phyloP scores from a whole-genome alignment of 2,888 invertebrate species.

The Xylota segnis region DNA sequence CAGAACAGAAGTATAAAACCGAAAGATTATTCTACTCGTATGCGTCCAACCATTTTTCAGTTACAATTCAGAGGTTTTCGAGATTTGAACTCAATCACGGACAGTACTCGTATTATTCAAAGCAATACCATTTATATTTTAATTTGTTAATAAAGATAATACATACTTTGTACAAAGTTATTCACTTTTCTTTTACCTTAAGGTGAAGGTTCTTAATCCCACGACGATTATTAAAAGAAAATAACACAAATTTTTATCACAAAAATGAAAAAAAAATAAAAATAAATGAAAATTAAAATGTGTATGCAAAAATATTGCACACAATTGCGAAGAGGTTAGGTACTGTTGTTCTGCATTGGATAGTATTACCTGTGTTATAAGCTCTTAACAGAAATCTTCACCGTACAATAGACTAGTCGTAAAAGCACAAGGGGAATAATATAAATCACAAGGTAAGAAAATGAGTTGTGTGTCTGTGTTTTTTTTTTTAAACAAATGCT shows the following conservation, averaged over 20 bases:
- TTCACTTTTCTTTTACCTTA: neutral
- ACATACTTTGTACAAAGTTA: too few relatives aligned
- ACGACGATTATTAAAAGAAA: neutral
- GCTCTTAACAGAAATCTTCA: neutral
- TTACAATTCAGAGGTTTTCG: too few relatives aligned
- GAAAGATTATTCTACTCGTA: too few relatives aligned
- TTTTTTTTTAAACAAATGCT: constrained; percentile 1
- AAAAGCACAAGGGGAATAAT: constrained; percentile 5
- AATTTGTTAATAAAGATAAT: too few relatives aligned
- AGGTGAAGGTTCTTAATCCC: neutral
- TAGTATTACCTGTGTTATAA: neutral
- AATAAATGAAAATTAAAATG: neutral
- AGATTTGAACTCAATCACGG: too few relatives aligned
- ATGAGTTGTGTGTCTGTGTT: too few relatives aligned
- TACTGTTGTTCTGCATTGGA: neutral
- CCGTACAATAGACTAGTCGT: neutral
- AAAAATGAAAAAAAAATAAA: neutral
- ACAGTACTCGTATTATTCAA: too few relatives aligned
- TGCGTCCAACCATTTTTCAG: too few relatives aligned
- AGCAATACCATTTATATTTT: too few relatives aligned
- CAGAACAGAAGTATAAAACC: too few relatives aligned
- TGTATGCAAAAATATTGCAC: neutral
- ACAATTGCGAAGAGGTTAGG: neutral
- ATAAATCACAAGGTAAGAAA: constrained; percentile 27
- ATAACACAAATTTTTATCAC: neutral